These are phyloP conservation scores for Caenorhabditis sp. DNA, from an alignment of 2,888 invertebrate species.

Conservation along the genomic window DNA sequence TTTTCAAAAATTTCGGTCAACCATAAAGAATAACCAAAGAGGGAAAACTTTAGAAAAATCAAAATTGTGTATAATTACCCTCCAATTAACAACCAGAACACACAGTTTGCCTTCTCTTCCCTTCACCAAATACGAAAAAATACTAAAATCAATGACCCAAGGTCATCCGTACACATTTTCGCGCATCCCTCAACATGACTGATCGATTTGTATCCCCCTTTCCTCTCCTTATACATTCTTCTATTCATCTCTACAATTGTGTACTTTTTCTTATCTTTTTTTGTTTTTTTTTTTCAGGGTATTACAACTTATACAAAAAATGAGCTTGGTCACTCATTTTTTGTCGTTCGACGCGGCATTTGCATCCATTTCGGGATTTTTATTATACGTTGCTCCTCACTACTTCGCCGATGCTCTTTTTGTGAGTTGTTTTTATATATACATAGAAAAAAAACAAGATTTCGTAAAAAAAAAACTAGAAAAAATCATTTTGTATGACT, in stretches of 20 bases:
- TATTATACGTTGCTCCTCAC: slow-evolving; percentile 57
- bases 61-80: background rate
- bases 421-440: slow-evolving; percentile 44
- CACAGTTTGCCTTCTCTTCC: background rate
- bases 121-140: background rate
- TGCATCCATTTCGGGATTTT: slow-evolving; percentile 43
- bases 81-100: background rate
- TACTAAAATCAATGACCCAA: background rate
- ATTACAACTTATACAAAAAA: background rate
- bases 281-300: background rate
- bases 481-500: too few species aligned
- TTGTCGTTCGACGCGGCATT: slow-evolving; percentile 52
- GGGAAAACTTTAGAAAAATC: background rate
- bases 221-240: background rate
- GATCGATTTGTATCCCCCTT: background rate
- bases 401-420: slow-evolving; percentile 58
- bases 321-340: slow-evolving; percentile 24
- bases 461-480: too few species aligned
- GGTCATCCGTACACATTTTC: background rate
- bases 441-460: too few species aligned
- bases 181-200: slow-evolving; percentile 1
- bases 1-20: too few species aligned
- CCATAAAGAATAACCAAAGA: too few species aligned
- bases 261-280: background rate
- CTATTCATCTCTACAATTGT: background rate